Evolutionary conservation across 2,113 vertebrate genomes (phyloP).

Genomic region (Pterocles orientalis): DNA sequence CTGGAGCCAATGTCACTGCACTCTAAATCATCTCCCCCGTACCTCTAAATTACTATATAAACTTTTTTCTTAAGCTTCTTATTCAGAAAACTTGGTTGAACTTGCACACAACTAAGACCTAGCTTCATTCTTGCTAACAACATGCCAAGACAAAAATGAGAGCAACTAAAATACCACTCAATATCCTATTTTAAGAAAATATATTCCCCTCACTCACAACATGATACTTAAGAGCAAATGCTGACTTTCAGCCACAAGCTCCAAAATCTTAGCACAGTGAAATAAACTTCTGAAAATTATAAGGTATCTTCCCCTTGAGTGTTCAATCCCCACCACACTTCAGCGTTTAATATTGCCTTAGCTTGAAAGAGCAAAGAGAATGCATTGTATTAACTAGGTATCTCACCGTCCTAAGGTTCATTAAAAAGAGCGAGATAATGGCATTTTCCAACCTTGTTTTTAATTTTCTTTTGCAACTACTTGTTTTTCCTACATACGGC

Average conservation of each 20-base stretch:
- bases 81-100: not conserved
- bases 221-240: not conserved
- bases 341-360: not conserved
- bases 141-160: not conserved
- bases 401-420: not conserved
- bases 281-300: not conserved
- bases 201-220: not conserved
- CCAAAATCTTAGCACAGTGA: not conserved
- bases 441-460: not conserved
- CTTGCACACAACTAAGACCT: not conserved
- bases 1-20: not conserved
- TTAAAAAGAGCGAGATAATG: not conserved
- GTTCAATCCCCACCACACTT: not conserved
- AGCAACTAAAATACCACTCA: not conserved
- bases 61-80: not conserved
- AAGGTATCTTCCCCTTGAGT: not conserved
- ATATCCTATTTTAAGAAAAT: not conserved
- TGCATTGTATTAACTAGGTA: not conserved
- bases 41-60: not conserved
- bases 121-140: not conserved
- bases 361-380: conserved; percentile 16
- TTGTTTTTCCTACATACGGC: not conserved
- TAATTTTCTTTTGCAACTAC: not conserved
- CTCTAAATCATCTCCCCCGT: not conserved
- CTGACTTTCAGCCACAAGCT: not conserved